Evolutionary conservation across 2,888 invertebrate species (phyloP).

Genomic region (Eucera pruinosa): DNA sequence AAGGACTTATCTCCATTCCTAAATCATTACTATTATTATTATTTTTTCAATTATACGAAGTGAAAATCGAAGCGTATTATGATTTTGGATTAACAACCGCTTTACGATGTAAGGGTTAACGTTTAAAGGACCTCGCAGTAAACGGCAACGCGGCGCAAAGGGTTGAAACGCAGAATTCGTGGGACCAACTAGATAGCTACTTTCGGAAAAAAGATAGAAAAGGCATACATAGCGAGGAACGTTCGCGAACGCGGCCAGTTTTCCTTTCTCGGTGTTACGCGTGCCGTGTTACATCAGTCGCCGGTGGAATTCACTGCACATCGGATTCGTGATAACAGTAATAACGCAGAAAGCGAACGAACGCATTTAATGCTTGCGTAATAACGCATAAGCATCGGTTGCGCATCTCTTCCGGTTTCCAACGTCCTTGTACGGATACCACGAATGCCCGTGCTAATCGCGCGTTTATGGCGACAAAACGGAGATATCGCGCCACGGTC

Average conservation of each 20-base stretch:
- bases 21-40: too few relatives aligned
- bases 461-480: background rate
- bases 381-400: conserved; percentile 14
- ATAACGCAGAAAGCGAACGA: conserved; percentile 55
- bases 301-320: conserved; percentile 12
- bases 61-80: too few relatives aligned
- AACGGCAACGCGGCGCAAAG: too few relatives aligned
- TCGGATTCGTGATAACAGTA: conserved; percentile 49
- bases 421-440: conserved; percentile 18
- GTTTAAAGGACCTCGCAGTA: too few relatives aligned
- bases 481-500: background rate
- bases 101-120: too few relatives aligned
- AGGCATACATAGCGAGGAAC: too few relatives aligned
- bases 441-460: background rate
- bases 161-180: too few relatives aligned
- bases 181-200: too few relatives aligned
- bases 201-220: background rate
- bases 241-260: too few relatives aligned
- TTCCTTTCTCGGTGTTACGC: conserved; percentile 33
- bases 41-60: too few relatives aligned
- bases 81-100: too few relatives aligned
- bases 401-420: conserved; percentile 34
- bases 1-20: too few relatives aligned
- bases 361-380: conserved; percentile 41
- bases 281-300: conserved; percentile 34